Evolutionary conservation across 1,140 invertebrate species (phyloP).

Genomic region (Drepana arcuata): DNA sequence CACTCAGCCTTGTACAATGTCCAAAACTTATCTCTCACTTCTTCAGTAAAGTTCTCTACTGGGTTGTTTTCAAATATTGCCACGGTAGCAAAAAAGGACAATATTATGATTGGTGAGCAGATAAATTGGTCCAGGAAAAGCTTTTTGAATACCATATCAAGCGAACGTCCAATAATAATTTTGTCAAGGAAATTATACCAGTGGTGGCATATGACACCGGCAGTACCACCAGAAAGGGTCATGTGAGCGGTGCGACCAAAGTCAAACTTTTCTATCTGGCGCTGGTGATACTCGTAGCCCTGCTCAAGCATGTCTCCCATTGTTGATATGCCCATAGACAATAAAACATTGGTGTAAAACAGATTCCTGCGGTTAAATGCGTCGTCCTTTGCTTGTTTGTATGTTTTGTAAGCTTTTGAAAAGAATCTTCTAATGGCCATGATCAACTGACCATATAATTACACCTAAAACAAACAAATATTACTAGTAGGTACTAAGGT

Average conservation of each 20-base stretch:
- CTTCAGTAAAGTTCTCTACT: slow-evolving; percentile 74
- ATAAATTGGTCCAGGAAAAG: slow-evolving; percentile 88
- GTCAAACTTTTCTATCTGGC: slow-evolving; percentile 75
- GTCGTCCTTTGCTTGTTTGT: slow-evolving; percentile 14
- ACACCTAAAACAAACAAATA: slow-evolving; percentile 22
- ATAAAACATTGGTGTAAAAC: slow-evolving; percentile 84
- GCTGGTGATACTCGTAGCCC: slow-evolving; percentile 80
- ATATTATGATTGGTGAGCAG: slow-evolving; percentile 86
- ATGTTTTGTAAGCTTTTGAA: slow-evolving; percentile 20
- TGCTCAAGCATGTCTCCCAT: slow-evolving; percentile 87
- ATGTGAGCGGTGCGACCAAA: slow-evolving; percentile 80
- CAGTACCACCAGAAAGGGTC: slow-evolving; percentile 80
- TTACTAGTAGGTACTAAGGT: neutral
- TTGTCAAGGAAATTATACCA: slow-evolving; percentile 79
- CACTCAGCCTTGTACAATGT: slow-evolving; percentile 85
- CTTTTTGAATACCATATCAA: slow-evolving; percentile 84
- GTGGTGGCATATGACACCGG: slow-evolving; percentile 86
- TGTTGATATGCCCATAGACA: slow-evolving; percentile 82
- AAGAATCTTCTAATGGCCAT: slow-evolving; percentile 31
- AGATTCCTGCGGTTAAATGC: slow-evolving; percentile 81
- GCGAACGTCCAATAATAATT: slow-evolving; percentile 76
- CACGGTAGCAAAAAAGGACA: slow-evolving; percentile 84
- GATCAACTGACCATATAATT: slow-evolving; percentile 5
- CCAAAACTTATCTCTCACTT: slow-evolving; percentile 82
- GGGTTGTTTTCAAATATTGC: slow-evolving; percentile 78